Base-by-base conservation (phyloP, 2,888 invertebrate species). In the Argyresthia goedartella region DNA sequence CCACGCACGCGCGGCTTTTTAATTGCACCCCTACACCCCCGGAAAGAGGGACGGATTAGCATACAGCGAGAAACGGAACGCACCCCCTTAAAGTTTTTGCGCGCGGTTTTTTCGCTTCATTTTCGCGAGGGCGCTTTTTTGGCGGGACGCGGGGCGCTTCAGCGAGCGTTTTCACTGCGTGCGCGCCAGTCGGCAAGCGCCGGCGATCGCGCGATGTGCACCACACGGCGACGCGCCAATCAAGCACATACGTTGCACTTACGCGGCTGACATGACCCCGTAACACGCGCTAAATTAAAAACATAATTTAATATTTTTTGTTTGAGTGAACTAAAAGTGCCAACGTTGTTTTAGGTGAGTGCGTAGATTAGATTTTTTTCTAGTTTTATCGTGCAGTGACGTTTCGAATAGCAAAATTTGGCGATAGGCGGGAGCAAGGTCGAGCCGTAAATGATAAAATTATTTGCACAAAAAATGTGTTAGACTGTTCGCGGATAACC, bases 1-100 rank as follows among this genome's bases (percentile, higher is more conserved):
- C 81, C 82, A 80, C 85, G 84, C 85, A 82, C 84, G 85, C 85
- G 85, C 85, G 84, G 79, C 69, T 81, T 84, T 81, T 84, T 85
- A 86, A 85, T 86, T 85, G 85, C 84, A 80, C 78, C 82, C 82
- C 82, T 76, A 68, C 64, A 72, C 72, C 70, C 81, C 80, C 81
- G 79, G 80, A 81, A 84, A 81, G 82, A 81, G 81, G 81, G 75
- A 69, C 62, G 82, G 84, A 86, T 86, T 86, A 86, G 85, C 85
- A 86, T 85, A 84, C 79, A 84, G 80, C 81, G 80, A 81, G 59
- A 68, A 65, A 71, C 73, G 65, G 72, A 72, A 74, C 73, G 79
- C 81, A 34, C 16, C 43, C 34, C 48, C 79, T 73, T 81, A 80
- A 79, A 78, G 80, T 80, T 81, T 81, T 81, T 79, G 79, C 80